These are phyloP conservation scores for Neoaliturus tenellus DNA, from an alignment of 2,888 invertebrate genomes.

Conservation along the genomic window DNA sequence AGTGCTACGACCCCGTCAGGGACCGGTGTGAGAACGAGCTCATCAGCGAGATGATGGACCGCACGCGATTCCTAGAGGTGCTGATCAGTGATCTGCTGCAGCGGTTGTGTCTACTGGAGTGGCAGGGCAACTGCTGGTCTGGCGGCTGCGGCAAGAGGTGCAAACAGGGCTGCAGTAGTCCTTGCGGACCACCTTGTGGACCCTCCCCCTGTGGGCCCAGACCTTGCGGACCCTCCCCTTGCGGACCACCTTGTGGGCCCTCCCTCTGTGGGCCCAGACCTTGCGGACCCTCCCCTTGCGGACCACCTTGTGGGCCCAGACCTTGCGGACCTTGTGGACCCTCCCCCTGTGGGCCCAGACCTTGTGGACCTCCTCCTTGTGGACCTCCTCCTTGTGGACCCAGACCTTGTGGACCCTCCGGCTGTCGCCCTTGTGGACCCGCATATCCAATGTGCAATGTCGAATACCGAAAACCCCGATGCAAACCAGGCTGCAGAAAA, in stretches of 20 bases:
- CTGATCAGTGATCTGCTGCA: neutral
- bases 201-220: neutral
- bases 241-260: neutral
- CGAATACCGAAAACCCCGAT: neutral
- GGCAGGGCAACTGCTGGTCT: neutral
- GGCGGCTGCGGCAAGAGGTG: neutral
- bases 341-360: neutral
- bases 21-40: slow-evolving; percentile 16
- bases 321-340: neutral
- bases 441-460: neutral
- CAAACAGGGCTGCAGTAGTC: neutral
- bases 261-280: neutral
- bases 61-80: neutral
- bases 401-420: neutral
- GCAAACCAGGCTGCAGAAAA: neutral
- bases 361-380: neutral
- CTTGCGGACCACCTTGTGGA: neutral
- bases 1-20: slow-evolving; percentile 17
- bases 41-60: slow-evolving; percentile 3
- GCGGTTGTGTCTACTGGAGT: slow-evolving; percentile 11
- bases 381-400: neutral
- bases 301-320: neutral
- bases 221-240: neutral
- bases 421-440: neutral
- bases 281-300: neutral